These are phyloP conservation scores for Sula dactylatra DNA, from an alignment of 2,113 vertebrate genomes.

Conservation along the genomic window DNA sequence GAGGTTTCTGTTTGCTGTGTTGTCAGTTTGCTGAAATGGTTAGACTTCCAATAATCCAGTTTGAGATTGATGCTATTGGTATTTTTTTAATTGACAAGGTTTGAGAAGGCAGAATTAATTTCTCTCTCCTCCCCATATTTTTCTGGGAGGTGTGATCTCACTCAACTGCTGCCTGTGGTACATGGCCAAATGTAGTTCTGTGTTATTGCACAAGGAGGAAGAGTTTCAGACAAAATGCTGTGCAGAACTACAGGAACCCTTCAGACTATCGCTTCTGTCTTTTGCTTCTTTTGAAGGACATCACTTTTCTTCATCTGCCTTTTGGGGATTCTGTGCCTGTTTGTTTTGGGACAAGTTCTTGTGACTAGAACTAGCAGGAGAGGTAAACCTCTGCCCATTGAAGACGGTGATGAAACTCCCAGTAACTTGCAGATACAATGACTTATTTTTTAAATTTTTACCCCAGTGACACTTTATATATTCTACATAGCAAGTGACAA, in stretches of 20 bases:
- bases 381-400: background rate
- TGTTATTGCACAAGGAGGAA: background rate
- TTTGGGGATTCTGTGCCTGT: background rate
- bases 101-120: background rate
- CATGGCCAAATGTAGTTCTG: background rate
- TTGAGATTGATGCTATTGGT: background rate
- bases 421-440: background rate
- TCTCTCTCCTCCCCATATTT: background rate
- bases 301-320: background rate
- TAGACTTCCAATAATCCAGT: background rate
- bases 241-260: background rate
- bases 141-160: background rate
- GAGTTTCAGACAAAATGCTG: background rate
- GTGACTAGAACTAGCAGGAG: background rate
- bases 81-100: background rate
- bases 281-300: background rate
- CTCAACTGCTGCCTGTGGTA: fast-evolving
- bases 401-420: background rate
- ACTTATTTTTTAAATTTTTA: background rate
- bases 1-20: background rate
- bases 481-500: background rate
- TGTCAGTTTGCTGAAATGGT: background rate
- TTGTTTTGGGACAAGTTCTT: background rate
- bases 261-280: background rate
- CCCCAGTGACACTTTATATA: background rate